Percentiles rank a stretch among this genome's conserved stretches.
Conservation (phyloP, 2,888 invertebrate species). For the Eupithecia pulchellata region DNA sequence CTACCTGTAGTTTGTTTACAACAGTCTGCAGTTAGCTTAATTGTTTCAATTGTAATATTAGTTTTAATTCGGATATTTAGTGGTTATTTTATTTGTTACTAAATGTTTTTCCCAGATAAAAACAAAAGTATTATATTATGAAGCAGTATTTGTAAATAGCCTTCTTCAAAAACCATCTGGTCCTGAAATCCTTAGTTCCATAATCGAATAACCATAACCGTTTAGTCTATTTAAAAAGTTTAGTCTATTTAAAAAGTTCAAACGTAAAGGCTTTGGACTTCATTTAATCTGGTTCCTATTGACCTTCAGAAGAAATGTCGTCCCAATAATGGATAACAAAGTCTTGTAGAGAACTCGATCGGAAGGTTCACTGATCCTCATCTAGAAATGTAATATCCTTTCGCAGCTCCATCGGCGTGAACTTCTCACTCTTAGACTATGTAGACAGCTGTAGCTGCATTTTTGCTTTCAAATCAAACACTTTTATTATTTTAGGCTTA, state of each 20-base stretch:
- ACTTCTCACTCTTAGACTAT: neutral
- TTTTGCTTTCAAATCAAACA: neutral
- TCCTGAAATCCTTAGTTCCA: neutral
- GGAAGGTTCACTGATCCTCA: conserved; percentile 61
- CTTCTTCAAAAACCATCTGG: neutral
- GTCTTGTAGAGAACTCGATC: conserved; percentile 7
- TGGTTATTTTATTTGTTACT: no score
- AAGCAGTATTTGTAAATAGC: neutral
- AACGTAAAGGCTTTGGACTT: neutral
- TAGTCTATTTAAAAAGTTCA: neutral
- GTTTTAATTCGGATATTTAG: no score
- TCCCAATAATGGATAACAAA: conserved; percentile 7
- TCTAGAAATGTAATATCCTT: conserved; percentile 76
- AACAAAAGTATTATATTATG: no score
- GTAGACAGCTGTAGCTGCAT: neutral
- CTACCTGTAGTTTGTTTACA: no score
- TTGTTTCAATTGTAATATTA: no score
- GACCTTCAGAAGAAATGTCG: neutral
- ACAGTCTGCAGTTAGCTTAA: no score
- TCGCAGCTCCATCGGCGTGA: conserved; percentile 56
- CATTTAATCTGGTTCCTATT: neutral
- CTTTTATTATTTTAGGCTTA: no score
- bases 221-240: neutral
- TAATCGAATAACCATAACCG: neutral
- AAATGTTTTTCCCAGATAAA: no score